A percentile compares a stretch with the other conserved stretches of the same genome.
These are phyloP conservation scores for Ophraella communa DNA, from an alignment of 2,888 invertebrate species.

Conservation along the genomic window DNA sequence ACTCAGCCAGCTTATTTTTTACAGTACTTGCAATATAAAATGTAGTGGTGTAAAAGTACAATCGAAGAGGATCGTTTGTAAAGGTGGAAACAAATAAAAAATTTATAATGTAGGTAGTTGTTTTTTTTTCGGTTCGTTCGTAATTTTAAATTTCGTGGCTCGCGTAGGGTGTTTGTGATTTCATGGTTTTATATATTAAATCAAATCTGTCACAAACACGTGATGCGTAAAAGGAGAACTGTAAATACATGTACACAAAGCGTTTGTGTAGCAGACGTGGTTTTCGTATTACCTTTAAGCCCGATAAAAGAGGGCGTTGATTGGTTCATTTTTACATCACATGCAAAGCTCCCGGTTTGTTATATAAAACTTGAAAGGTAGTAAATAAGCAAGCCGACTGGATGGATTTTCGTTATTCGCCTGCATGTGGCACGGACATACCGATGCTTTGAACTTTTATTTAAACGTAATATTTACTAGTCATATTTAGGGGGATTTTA, in stretches of 20 bases:
- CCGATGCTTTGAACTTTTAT: slow-evolving; percentile 55
- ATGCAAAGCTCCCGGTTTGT: slow-evolving; percentile 48
- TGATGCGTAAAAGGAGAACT: slow-evolving; percentile 40
- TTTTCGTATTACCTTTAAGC: slow-evolving; percentile 48
- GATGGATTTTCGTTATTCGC: slow-evolving; percentile 54
- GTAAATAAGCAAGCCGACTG: slow-evolving; percentile 56
- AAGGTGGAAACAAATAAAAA: too few species aligned
- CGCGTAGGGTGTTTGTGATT: slow-evolving; percentile 7
- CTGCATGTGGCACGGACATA: slow-evolving; percentile 53
- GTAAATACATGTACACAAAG: slow-evolving; percentile 37
- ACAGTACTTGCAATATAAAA: too few species aligned
- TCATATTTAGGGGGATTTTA: too few species aligned
- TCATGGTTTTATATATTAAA: slow-evolving; percentile 42
- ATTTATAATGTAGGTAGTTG: too few species aligned
- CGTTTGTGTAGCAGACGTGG: slow-evolving; percentile 41
- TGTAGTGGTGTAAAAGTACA: too few species aligned
- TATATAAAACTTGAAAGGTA: slow-evolving; percentile 52
- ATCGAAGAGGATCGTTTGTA: too few species aligned
- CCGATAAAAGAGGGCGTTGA: slow-evolving; percentile 54
- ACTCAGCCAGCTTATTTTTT: too few species aligned
- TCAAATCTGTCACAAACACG: slow-evolving; percentile 47
- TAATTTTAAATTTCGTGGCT: too few species aligned
- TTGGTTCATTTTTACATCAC: slow-evolving; percentile 55
- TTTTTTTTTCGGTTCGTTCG: too few species aligned
- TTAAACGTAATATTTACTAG: slow-evolving; percentile 53